Evolutionary conservation across 2,888 invertebrate species (phyloP), one percentile per base, ranked within the genome.

Genomic region (Dermolepida albohirtum): DNA sequence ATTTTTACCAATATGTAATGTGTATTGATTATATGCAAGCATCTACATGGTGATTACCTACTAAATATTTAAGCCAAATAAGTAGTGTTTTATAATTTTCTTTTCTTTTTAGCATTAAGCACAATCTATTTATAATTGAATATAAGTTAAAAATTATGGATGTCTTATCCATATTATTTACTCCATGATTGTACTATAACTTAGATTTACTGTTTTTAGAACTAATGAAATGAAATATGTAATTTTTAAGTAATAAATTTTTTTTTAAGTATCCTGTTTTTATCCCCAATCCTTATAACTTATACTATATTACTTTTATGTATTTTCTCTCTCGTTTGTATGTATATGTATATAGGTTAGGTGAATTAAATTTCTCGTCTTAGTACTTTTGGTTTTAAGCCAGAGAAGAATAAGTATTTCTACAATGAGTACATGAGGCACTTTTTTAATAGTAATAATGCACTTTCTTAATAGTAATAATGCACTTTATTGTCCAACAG

Each of bases 121-220:
- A 29, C 59, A 27, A 34, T 47, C 47, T 47, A 62, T 62, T 62
- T 62, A 62, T 62, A 34, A 34, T 47, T 62, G 16, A 43, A 57
- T 57, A 43, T 43, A 22, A 6, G 34, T 44, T 29, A 29, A 39
- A 6, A 54, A n/a, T 39, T 40, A 40, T 47, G 34, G n/a, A 17
- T 34, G 17, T 16, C 14, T 22, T 17, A 10, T 44, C 44, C 14
- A 16, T 14, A 16, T 47, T 40, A 62, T 62, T 62, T 62, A 34
- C 47, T 62, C 44, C 11, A 17, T 47, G 34, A 34, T 34, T 62
- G 47, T 49, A 62, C 44, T 59, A 59, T 62, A 47, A 62, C 59
- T 47, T 62, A 62, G 59, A 47, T 47, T 62, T 47, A 39, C 34
- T 8, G 47, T 62, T 59, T 47, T 62, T 62, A 62, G 59, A 62